Conservation (phyloP, 1,140 invertebrate species). For the Panonychus citri region DNA sequence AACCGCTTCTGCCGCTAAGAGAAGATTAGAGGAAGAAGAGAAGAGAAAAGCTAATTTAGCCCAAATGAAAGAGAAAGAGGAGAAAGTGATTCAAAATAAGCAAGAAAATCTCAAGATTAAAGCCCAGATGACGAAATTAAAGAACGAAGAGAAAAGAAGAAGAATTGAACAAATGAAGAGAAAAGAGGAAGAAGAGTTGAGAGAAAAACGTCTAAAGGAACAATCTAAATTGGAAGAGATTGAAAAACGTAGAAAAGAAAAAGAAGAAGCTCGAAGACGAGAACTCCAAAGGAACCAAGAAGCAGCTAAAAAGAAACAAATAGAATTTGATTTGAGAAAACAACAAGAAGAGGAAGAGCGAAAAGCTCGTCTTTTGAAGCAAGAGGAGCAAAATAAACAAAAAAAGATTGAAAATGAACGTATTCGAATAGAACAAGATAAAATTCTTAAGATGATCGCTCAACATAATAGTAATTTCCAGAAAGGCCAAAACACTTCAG, state of each 20-base stretch:
- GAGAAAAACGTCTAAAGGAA: not conserved
- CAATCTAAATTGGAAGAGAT: not conserved
- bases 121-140: not conserved
- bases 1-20: not conserved
- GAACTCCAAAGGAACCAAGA: not conserved
- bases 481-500: not conserved
- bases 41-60: not conserved
- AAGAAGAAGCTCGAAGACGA: not conserved
- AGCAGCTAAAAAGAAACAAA: not conserved
- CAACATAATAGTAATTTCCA: not conserved
- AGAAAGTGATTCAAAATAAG: not conserved
- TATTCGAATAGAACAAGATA: not conserved
- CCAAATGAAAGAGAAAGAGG: not conserved
- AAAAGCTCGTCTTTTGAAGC: not conserved
- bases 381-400: not conserved
- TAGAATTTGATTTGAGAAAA: not conserved
- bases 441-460: not conserved
- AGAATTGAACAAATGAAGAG: not conserved
- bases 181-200: not conserved
- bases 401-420: not conserved
- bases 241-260: not conserved
- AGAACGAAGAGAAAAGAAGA: not conserved
- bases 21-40: not conserved
- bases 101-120: not conserved
- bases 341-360: not conserved